Evolutionary conservation across 2,888 invertebrate genomes (phyloP).

Genomic region (Chironomus riparius): DNA sequence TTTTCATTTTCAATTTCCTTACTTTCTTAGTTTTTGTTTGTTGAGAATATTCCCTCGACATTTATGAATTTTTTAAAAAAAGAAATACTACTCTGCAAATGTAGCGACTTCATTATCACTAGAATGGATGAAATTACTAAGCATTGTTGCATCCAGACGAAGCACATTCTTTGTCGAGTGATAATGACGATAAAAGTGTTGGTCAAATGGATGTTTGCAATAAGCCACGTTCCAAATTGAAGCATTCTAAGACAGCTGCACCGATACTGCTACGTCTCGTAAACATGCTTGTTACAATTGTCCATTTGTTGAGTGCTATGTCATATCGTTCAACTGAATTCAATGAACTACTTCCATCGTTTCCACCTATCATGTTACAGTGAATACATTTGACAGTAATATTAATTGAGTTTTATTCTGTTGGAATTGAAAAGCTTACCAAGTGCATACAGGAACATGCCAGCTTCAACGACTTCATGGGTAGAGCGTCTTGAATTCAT

Average conservation of each 20-base stretch:
- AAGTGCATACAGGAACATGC: slow-evolving; percentile 52
- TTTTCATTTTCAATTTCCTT: neutral
- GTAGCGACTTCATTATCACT: neutral
- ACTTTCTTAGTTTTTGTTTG: too few relatives aligned
- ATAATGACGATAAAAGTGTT: neutral
- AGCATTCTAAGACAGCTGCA: slow-evolving; percentile 56
- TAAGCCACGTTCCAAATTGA: slow-evolving; percentile 47
- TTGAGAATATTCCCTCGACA: neutral
- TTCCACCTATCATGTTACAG: slow-evolving; percentile 46
- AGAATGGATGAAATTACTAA: neutral
- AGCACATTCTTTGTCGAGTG: slow-evolving; percentile 9
- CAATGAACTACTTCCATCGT: slow-evolving; percentile 59
- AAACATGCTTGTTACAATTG: slow-evolving; percentile 54
- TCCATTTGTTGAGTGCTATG: slow-evolving; percentile 56
- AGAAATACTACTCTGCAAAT: neutral
- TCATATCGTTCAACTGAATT: slow-evolving; percentile 61
- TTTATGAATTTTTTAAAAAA: neutral
- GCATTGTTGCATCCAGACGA: slow-evolving; percentile 8
- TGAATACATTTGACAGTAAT: neutral
- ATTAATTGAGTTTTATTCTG: neutral
- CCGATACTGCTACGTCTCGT: slow-evolving; percentile 56
- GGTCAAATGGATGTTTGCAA: slow-evolving; percentile 39
- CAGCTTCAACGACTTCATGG: slow-evolving; percentile 57
- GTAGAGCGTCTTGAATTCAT: slow-evolving; percentile 61
- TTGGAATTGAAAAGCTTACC: slow-evolving; percentile 36